Base-by-base conservation (phyloP, 1,140 invertebrate genomes). In the Trigoniulus corallinus region DNA sequence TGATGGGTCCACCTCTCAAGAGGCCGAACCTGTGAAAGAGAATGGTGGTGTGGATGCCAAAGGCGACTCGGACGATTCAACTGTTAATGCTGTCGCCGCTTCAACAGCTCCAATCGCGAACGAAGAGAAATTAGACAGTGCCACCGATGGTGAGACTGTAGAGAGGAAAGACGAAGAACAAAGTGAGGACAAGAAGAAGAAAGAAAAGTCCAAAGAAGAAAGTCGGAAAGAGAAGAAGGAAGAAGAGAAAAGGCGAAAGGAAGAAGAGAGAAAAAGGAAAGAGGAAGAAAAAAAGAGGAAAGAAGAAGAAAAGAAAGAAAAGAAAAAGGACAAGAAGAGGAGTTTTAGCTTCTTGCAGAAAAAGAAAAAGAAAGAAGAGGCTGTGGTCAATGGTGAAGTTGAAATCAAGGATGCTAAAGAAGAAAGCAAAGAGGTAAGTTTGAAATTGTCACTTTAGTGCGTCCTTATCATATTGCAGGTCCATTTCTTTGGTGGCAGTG, bases 331-430 rank as follows among this genome's bases (percentile, higher is more conserved):
- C 7, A 24, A 18, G 18, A 44, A 44, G 42, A 44, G 42, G 18
- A 44, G 42, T 24, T 18, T 44, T 4, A 44, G 42, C 24, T 44
- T 44, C 18, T 44, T 44, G 42, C 18, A 7, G 42, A 44, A 44
- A 24, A 44, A 44, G 42, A 44, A 44, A 20, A 44, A 44, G 18
- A 44, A 44, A 18, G 42, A 44, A 20, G 42, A 44, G 18, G 4
- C 18, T 10, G 18, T 7, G 4, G 42, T 24, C 18, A 20, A 20
- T 7, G 42, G 21, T 7, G 18, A 4, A 18, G 4, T 20, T 20
- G 42, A 7, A 7, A 20, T 24, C 7, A 20, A 7, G 7, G 42
- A 21, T 4, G 24, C 12, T 4, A 24, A 24, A 44, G 42, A 44
- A 44, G 42, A 34, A 34, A 34, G 15, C 7, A 34, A 7, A 15